phyloP scores from a whole-genome alignment of 2,888 invertebrate species.

The Sicus ferrugineus region DNA sequence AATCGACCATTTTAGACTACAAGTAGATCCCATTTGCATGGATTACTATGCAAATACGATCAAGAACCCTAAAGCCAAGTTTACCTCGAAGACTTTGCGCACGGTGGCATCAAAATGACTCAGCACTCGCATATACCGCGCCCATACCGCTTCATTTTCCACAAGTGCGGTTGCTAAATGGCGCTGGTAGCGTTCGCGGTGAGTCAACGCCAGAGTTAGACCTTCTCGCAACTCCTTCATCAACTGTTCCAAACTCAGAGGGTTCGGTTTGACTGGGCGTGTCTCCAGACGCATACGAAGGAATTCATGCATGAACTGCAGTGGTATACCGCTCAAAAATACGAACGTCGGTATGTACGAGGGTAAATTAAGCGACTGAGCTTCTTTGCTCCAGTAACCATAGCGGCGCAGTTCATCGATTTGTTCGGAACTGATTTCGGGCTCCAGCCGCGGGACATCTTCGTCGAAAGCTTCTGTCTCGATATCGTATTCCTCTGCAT shows the following conservation, averaged over 20 bases:
- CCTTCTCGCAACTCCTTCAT: constrained; percentile 92
- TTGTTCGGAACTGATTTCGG: constrained; percentile 61
- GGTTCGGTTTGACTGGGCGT: constrained; percentile 82
- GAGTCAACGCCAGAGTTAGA: constrained; percentile 81
- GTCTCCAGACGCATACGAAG: constrained; percentile 84
- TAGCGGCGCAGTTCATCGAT: constrained; percentile 66
- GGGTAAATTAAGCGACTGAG: constrained; percentile 79
- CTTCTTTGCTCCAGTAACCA: constrained; percentile 81
- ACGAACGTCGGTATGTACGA: constrained; percentile 86
- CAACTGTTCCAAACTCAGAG: constrained; percentile 85
- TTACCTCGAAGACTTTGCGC: constrained; percentile 76
- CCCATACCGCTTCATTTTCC: constrained; percentile 65
- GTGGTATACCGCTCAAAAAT: constrained; percentile 82
- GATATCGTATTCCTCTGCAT: constrained; percentile 57
- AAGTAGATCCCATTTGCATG: too few species aligned
- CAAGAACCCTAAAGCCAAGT: not conserved
- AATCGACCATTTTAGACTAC: too few species aligned
- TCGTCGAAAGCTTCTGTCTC: constrained; percentile 65
- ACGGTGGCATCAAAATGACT: constrained; percentile 81
- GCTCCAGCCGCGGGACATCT: constrained; percentile 59
- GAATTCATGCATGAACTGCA: constrained; percentile 94
- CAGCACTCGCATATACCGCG: constrained; percentile 70
- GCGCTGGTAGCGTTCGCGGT: constrained; percentile 78
- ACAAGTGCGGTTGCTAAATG: constrained; percentile 71
- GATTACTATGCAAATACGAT: not conserved